Conservation (phyloP, 2,888 invertebrate genomes). For the Brassicogethes aeneus region DNA sequence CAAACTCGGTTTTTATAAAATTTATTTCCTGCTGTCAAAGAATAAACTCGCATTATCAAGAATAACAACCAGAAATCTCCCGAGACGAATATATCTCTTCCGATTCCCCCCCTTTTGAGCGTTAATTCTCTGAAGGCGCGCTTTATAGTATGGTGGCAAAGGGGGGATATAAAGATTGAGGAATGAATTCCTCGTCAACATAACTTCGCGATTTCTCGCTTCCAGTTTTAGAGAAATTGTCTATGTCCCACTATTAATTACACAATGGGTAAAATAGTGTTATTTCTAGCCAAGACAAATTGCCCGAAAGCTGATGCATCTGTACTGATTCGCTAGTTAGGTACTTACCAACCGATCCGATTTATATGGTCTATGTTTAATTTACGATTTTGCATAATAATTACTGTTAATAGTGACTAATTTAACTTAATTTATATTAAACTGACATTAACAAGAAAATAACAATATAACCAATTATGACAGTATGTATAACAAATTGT, state of each 20-base stretch:
- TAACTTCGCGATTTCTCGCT: background rate
- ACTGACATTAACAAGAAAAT: no score
- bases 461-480: no score
- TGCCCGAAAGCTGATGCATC: background rate
- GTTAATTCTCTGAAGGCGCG: background rate
- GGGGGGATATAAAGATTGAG: no score
- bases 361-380: no score
- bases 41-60: background rate
- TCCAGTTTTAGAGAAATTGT: background rate
- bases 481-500: no score
- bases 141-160: background rate
- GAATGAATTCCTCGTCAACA: no score
- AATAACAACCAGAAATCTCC: background rate
- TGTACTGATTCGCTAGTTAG: background rate
- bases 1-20: background rate
- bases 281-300: background rate
- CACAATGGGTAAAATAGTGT: background rate
- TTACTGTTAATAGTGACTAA: no score
- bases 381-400: no score
- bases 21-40: background rate
- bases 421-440: no score
- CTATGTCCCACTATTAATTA: conserved; percentile 1
- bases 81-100: background rate
- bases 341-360: background rate
- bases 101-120: background rate